Base-by-base conservation (phyloP, 2,797 vertebrate genomes). In the Mycteria americana region DNA sequence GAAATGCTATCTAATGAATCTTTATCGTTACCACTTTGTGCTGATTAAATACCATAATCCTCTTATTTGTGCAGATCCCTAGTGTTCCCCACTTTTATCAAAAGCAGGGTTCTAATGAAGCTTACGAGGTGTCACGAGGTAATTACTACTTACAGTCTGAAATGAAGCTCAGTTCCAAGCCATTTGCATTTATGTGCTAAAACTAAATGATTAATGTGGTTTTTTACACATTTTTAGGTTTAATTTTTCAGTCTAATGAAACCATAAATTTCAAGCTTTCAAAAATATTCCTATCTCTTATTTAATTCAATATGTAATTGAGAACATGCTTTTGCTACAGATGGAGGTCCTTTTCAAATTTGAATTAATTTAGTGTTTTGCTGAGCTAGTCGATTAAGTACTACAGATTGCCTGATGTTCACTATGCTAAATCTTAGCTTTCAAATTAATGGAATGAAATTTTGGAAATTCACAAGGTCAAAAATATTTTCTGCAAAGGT, bases 241-340 rank as follows among this genome's bases (percentile, higher is more conserved):
- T 97, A 98, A 97, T 98, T 98, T 98, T 97, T 98, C 90, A 97
- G 72, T 84, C 79, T 96, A 98, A 98, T 98, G 79, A 98, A 97
- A 98, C 89, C 83, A 97, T 98, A 97, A 97, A 98, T 98, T 97
- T 96, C 68, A 95, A 96, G 82, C 72, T 91, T 90, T 96, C 69
- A 80, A 57, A 95, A 96, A 93, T 95, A 84, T 94, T 94, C 82
- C 80, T 96, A 69, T 96, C 91, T 96, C 89, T 91, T 97, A 95
- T 89, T 97, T 96, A 97, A 97, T 97, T 98, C 91, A 92, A 46
- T 93, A 95, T 77, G 45, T 97, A 98, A 97, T 87, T 97, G 95
- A 95, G 90, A 97, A 95, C 70, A 97, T 92, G 95, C 35, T 95
- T 97, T 95, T 96, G 92, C 90, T 95, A 82, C 81, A 97, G 83